Conservation (phyloP, 2,888 invertebrate species). For the Drosophila tripunctata region DNA sequence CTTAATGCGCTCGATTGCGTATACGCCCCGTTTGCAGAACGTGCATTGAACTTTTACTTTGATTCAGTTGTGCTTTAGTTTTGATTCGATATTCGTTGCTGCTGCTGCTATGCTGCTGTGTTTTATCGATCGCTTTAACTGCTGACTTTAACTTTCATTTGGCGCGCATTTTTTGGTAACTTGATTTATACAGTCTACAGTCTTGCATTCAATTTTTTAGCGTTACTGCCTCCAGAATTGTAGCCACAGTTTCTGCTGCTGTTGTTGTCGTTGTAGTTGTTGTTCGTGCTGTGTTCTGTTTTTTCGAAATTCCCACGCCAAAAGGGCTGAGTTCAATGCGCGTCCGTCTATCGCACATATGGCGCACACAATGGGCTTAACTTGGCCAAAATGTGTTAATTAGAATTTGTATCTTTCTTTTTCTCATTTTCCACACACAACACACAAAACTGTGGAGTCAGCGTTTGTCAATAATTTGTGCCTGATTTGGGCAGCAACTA, state of each 20-base stretch:
- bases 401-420: conserved; percentile 51
- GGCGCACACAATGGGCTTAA: conserved; percentile 40
- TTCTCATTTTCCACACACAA: neutral
- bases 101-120: conserved; percentile 19
- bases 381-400: conserved; percentile 72
- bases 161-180: conserved; percentile 59
- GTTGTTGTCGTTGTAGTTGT: conserved; percentile 5
- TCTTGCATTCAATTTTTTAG: conserved; percentile 68
- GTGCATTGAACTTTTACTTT: conserved; percentile 78
- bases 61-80: conserved; percentile 66
- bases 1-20: conserved; percentile 77
- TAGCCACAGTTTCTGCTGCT: conserved; percentile 3
- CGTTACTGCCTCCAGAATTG: conserved; percentile 78
- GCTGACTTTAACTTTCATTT: conserved; percentile 69
- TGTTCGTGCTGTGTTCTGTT: conserved; percentile 28
- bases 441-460: conserved; percentile 47
- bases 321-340: conserved; percentile 46
- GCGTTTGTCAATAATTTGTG: conserved; percentile 52
- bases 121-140: conserved; percentile 57
- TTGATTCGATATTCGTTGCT: conserved; percentile 55
- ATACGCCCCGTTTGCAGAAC: conserved; percentile 76
- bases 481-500: conserved; percentile 17
- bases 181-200: conserved; percentile 58
- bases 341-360: conserved; percentile 67
- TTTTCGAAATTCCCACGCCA: conserved; percentile 65